Conservation (phyloP, 2,113 vertebrate species). For the Crotalus helleri region DNA sequence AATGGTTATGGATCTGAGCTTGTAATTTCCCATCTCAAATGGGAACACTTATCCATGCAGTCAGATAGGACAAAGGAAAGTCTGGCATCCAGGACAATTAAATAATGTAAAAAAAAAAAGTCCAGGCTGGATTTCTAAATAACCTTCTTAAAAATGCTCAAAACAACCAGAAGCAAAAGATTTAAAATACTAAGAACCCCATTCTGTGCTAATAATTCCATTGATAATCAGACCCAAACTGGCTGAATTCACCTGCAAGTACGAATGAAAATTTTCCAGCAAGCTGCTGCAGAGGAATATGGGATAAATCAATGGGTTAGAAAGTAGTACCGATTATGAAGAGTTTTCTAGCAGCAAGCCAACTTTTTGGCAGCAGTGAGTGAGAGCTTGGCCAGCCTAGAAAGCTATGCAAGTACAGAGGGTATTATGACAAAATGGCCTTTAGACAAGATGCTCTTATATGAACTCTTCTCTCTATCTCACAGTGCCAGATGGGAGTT, state of each 20-base stretch:
- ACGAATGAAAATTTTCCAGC: neutral
- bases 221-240: neutral
- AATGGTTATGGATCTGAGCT: neutral
- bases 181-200: neutral
- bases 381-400: neutral
- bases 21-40: neutral
- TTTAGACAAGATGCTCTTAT: neutral
- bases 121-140: neutral
- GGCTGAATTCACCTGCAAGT: neutral
- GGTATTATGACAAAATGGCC: neutral
- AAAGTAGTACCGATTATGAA: neutral
- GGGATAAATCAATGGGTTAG: neutral
- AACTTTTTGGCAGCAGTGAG: neutral
- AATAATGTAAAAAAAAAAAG: neutral
- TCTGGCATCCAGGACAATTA: no score
- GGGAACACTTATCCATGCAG: neutral
- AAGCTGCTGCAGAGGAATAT: neutral
- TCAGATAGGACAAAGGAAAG: neutral
- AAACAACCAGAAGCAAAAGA: neutral
- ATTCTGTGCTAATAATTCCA: neutral
- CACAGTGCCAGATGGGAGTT: neutral
- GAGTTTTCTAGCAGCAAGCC: neutral
- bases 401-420: neutral
- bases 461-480: neutral
- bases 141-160: neutral